These are phyloP conservation scores for Microtus californicus DNA, from an alignment of 2,797 vertebrate species.

Conservation along the genomic window DNA sequence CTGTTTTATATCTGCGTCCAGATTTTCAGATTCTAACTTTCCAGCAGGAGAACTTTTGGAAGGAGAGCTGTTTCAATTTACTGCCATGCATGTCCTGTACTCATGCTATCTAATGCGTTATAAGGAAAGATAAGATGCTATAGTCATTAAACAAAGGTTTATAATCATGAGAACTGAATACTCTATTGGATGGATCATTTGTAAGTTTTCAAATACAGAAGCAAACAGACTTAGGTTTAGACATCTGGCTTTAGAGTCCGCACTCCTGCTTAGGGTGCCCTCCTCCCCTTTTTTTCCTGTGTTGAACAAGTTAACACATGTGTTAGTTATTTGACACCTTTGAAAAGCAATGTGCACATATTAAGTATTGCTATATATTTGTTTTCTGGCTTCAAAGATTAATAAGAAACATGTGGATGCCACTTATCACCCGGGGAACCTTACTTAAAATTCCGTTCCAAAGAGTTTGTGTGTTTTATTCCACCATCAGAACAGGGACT, in stretches of 20 bases:
- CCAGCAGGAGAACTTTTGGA: not conserved
- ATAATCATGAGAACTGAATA: not conserved
- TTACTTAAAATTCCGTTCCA: constrained; percentile 12
- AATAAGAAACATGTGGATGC: not conserved
- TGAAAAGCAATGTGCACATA: not conserved
- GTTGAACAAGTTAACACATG: not conserved
- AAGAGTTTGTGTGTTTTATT: not conserved
- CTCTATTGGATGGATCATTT: not conserved
- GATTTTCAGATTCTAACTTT: not conserved
- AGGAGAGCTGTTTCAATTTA: not conserved
- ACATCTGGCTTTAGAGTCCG: not conserved
- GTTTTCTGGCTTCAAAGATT: constrained; percentile 10
- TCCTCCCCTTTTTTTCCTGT: not conserved
- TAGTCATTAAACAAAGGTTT: not conserved
- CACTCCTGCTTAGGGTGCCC: not conserved
- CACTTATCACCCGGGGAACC: not conserved
- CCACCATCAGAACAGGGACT: not conserved
- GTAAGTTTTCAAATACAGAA: not conserved
- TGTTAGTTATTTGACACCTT: not conserved
- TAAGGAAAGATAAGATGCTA: not conserved
- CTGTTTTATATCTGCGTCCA: not conserved
- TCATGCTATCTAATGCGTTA: not conserved
- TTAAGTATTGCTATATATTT: not conserved
- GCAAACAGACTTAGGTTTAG: not conserved
- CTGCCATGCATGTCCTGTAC: not conserved